Conservation (phyloP, 2,888 invertebrate genomes). For the Zaprionus obscuricornis region DNA sequence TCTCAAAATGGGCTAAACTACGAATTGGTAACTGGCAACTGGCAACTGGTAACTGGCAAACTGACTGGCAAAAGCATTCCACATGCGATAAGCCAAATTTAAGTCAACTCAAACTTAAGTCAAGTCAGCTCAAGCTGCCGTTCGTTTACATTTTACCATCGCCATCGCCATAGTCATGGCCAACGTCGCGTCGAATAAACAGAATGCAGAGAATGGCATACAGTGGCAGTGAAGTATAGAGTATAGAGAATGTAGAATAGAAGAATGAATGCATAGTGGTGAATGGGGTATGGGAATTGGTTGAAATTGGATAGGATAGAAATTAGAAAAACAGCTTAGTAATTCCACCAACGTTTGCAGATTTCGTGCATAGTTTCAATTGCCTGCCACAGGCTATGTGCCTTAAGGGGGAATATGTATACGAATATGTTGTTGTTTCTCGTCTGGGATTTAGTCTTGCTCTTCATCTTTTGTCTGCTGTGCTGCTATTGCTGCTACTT, state of each 20-base stretch:
- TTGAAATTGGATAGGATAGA: constrained; percentile 27
- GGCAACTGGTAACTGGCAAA: neutral
- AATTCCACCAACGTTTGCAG: constrained; percentile 68
- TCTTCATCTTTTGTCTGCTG: no score
- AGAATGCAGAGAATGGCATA: constrained; percentile 16
- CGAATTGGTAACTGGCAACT: no score
- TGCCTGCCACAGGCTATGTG: constrained; percentile 47
- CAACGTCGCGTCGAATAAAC: constrained; percentile 48
- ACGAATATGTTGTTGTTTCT: constrained; percentile 10
- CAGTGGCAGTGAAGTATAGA: constrained; percentile 6
- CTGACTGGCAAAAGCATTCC: constrained; percentile 31
- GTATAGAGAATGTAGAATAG: constrained; percentile 13
- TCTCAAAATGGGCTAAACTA: constrained; percentile 8
- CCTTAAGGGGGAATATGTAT: constrained; percentile 6
- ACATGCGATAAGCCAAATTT: constrained; percentile 55
- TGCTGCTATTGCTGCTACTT: constrained; percentile 11
- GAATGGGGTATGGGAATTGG: neutral
- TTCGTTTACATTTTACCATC: constrained; percentile 37
- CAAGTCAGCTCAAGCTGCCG: constrained; percentile 30
- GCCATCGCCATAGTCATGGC: no score
- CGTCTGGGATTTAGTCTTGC: no score
- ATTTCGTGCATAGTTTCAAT: constrained; percentile 70
- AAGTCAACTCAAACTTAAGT: constrained; percentile 24
- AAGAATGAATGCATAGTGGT: neutral
- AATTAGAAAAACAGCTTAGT: constrained; percentile 72